A percentile compares a stretch with the other conserved stretches of the same genome.
Conservation (phyloP, 2,888 invertebrate genomes). For the Yponomeuta plumbellus region DNA sequence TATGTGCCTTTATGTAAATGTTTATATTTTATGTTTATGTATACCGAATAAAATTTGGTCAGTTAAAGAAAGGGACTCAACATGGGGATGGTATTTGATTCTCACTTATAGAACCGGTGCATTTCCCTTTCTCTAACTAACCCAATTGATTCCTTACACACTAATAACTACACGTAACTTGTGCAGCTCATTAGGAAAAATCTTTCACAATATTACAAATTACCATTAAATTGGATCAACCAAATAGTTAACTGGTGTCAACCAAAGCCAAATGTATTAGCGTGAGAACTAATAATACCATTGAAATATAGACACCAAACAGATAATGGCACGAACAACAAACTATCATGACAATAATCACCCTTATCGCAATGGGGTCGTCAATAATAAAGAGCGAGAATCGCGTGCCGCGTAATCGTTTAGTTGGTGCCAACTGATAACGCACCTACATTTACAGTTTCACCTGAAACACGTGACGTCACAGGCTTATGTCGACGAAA, state of each 20-base stretch:
- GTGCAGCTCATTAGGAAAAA: too few relatives aligned
- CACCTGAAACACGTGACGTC: background rate
- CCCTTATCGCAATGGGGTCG: slow-evolving; percentile 1
- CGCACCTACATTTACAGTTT: slow-evolving; percentile 18
- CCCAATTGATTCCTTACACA: too few relatives aligned
- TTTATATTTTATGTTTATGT: too few relatives aligned
- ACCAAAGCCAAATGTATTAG: background rate
- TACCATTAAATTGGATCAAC: background rate
- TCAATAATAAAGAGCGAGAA: slow-evolving; percentile 23
- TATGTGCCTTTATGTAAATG: too few relatives aligned
- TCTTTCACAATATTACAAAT: too few relatives aligned
- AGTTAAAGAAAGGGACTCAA: too few relatives aligned
- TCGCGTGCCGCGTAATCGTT: slow-evolving; percentile 40
- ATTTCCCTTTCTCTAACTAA: too few relatives aligned
- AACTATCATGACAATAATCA: background rate
- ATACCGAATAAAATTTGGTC: too few relatives aligned
- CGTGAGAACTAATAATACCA: background rate
- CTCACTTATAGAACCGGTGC: too few relatives aligned
- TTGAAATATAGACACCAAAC: background rate
- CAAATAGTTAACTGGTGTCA: background rate
- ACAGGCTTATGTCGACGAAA: background rate
- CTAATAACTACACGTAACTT: too few relatives aligned
- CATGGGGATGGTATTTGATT: too few relatives aligned
- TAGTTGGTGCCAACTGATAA: slow-evolving; percentile 35
- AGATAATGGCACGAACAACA: background rate